Evolutionary conservation across 2,888 invertebrate genomes (phyloP).

Genomic region (Seladonia tumulorum): DNA sequence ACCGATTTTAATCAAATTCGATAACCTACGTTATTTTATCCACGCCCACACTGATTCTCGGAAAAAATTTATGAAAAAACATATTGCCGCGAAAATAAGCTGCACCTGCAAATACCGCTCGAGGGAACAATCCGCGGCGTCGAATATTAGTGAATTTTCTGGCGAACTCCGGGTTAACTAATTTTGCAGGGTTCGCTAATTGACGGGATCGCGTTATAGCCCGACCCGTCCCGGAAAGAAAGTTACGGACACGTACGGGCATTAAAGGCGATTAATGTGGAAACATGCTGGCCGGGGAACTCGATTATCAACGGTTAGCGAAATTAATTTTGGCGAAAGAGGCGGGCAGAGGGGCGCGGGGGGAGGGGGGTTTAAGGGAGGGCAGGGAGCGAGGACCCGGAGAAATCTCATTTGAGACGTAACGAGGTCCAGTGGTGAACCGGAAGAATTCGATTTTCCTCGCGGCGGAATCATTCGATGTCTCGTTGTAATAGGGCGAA

Average conservation of each 20-base stretch:
- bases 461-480: constrained; percentile 58
- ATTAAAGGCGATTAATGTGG: constrained; percentile 39
- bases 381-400: background rate
- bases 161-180: background rate
- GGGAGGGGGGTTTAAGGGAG: background rate
- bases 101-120: background rate
- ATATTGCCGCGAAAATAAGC: background rate
- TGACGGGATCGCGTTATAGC: background rate
- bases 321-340: constrained; percentile 31
- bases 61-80: background rate
- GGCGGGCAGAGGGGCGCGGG: background rate
- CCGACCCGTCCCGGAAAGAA: background rate
- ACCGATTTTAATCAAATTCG: background rate
- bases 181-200: background rate
- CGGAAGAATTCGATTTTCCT: constrained; percentile 65
- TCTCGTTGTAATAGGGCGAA: constrained; percentile 64
- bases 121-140: background rate
- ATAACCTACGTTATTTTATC: background rate
- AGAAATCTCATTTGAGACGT: constrained; percentile 56
- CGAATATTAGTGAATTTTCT: background rate
- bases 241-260: background rate
- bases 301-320: constrained; percentile 49
- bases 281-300: constrained; percentile 22
- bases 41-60: background rate
- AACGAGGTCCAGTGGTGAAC: constrained; percentile 54